Evolutionary conservation across 2,797 vertebrate genomes (phyloP), one percentile per base, ranked within the genome.

Genomic region (Taeniopygia guttata): DNA sequence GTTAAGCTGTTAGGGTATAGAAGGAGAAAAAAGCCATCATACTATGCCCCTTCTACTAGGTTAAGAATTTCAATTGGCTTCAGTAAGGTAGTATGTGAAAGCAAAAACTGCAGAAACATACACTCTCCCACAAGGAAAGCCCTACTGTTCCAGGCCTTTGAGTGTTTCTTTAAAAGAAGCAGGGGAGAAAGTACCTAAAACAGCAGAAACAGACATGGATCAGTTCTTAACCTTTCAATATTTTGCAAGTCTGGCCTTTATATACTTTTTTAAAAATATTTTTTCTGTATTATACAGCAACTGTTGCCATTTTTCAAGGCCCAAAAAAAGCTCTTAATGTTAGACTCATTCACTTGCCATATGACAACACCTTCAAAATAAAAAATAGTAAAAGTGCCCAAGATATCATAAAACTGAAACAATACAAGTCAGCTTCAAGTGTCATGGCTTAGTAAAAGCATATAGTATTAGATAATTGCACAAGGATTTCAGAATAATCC

Each of bases 181-280:
- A 0, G 7, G 3, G 4, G 3, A 13, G 27, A 29, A 19, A 16
- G 30, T 3, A 62, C 3, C 8, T 63, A 72, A 66, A 23, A 17
- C 8, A 54, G 9, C 27, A 74, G 59, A 27, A 73, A 66, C 19
- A 58, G 12, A 55, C 13, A 62, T 5, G 23, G 38, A 58, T 20
- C 34, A 26, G 16, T 27, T 77, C 63, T 51, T 30, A 75, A 69
- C 10, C 9, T 83, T 48, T 23, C 9, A n/a, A 19, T 29, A 66
- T 38, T 86, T 88, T 58, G 3, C 36, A 78, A 29, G 14, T 40
- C 36, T 84, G 32, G 34, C 12, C 54, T 74, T 46, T n/a, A 58
- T n/a, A n/a, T 12, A n/a, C 17, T 10, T 30, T 18, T 40, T 55
- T 77, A 25, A 38, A 6, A 2, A 16, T 36, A 17, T 46, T 21